Base-by-base conservation (phyloP, 2,888 invertebrate species). In the Mythimna impura region DNA sequence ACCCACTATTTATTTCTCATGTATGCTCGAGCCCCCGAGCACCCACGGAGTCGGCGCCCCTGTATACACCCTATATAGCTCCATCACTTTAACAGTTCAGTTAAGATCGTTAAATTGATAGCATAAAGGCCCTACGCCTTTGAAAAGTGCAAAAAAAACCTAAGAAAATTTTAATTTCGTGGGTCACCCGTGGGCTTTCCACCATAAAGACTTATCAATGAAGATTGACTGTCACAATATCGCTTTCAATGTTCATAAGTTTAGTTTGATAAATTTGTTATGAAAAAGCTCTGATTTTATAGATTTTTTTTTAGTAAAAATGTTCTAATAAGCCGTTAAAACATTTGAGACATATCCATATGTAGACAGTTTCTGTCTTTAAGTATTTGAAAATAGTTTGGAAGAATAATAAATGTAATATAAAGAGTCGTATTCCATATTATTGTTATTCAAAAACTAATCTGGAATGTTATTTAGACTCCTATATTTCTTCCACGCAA, bases 321-420 rank as follows among this genome's bases (percentile, higher is more conserved):
- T 47, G 2, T 47, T 17, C 54, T 60, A 68, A 22, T 22, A 14
- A 10, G 47, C 7, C 36, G 9, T 36, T 36, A 36, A 3, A 40
- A 20, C 7, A 47, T 2, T 63, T 3, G 88, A 89, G 88, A 89
- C 87, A 80, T 90, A 86, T 90, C 88, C 89, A 90, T 89, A 75
- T 89, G 88, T 82, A 60, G 81, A 77, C 73, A 20, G 64, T 43
- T 54, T 55, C 17, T 36, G 66, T 76, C 77, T 72, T 1, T 14
- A 55, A 73, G 72, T 58, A 65, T 77, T 75, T 78, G 43, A 8
- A 57, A 80, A 67, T 71, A 54, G 71, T n/a, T 61, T 86, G 69
- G 77, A 76, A 64, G 64, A 81, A 81, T 71, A 17, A 10, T 12
- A 57, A 60, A 43, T 7, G 8, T 10, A 17, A 17, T 12, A 54